Conservation (phyloP, 1,140 invertebrate species). For the Matsumurasca onukii region DNA sequence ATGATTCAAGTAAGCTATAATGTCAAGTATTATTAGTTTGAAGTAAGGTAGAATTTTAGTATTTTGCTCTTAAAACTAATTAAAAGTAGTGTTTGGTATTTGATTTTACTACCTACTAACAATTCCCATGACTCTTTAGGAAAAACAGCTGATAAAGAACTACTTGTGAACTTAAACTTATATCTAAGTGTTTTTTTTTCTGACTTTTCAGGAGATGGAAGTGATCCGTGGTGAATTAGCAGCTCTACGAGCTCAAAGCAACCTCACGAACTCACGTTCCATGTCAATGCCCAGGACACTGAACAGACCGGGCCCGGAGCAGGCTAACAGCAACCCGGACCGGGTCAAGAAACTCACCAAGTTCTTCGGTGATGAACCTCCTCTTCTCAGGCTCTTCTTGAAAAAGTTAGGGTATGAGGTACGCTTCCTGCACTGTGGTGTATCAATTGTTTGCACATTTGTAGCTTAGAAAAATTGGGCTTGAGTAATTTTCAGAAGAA, state of each 20-base stretch:
- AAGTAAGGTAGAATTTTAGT: no score
- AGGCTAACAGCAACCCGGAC: constrained; percentile 67
- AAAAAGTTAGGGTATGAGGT: constrained; percentile 94
- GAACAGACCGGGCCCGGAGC: constrained; percentile 48
- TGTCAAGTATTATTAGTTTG: no score
- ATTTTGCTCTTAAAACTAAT: no score
- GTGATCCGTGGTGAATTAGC: constrained; percentile 80
- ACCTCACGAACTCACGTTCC: constrained; percentile 54
- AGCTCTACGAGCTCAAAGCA: constrained; percentile 68
- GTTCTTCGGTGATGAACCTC: constrained; percentile 93
- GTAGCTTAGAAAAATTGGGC: not conserved
- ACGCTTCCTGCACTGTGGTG: constrained; percentile 39
- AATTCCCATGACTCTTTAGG: not conserved
- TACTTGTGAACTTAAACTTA: no score
- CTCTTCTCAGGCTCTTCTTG: constrained; percentile 83
- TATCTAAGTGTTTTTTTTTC: no score
- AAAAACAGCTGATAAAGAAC: no score
- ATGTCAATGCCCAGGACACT: constrained; percentile 50
- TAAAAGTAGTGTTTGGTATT: no score
- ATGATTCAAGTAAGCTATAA: constrained; percentile 70
- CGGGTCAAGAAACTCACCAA: constrained; percentile 81
- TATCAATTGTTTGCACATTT: constrained; percentile 2
- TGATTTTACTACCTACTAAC: not conserved
- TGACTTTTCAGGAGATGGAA: constrained; percentile 77
- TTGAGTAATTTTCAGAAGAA: no score